Base-by-base conservation (phyloP, 2,113 vertebrate species). In the Oncorhynchus kisutch region DNA sequence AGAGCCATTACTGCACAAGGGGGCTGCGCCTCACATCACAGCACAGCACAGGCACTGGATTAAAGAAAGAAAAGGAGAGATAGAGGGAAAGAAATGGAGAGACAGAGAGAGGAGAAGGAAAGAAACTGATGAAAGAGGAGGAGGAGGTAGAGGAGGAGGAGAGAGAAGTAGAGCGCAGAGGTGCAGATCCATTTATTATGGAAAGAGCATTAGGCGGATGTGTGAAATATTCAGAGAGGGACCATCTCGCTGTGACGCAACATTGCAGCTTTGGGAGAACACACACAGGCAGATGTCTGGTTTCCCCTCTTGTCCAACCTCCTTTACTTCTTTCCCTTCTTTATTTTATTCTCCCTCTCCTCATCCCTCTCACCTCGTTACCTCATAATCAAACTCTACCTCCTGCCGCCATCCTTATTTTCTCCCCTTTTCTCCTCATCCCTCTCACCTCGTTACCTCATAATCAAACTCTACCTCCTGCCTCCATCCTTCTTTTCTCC, bases 211-310 rank as follows among this genome's bases (percentile, higher is more conserved):
- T 85, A 77, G 18, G 22, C 29, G 65, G 75, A 79, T 31, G 73
- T 68, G 87, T 90, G 86, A 91, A 90, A 91, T 89, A 91, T 91
- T 90, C 87, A 89, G 84, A 79, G 78, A 74, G 83, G 74, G 81
- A 84, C 78, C 87, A 79, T 64, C 78, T 78, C 60, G 48, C 45
- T 12, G 85, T 90, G 90, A 89, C 88, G 85, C 90, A 89, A 91
- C 51, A 5, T 54, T 18, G 13, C 79, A 45, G 8, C 39, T 2
- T 2, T 45, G 39, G 39, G 39, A 39, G 39, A 45, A 45, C 8
- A 39, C 39, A 85, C 77, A 79, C 78, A 81, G 81, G 79, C 82
- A 45, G 39, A 45, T 45, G 39, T 45, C 39, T 45, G 9, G 9
- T 45, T 45, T 3, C 2, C 39, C 39, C 39, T 45, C 39, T 45